These are phyloP conservation scores for Microctonus brassicae DNA, from an alignment of 2,888 invertebrate species.

Conservation along the genomic window DNA sequence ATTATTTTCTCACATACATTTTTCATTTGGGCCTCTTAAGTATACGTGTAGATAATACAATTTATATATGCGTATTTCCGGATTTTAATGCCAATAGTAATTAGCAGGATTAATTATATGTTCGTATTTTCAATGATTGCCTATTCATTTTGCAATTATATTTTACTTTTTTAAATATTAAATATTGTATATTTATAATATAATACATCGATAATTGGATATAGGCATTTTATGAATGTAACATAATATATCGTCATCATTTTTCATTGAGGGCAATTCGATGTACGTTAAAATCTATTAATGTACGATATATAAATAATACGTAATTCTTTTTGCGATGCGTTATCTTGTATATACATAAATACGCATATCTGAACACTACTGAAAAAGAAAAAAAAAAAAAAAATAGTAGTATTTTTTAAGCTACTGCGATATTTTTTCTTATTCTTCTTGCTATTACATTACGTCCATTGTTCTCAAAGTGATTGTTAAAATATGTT, in stretches of 20 bases:
- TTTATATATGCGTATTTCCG: neutral
- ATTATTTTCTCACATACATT: neutral
- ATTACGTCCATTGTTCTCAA: slow-evolving; percentile 53
- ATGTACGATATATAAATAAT: slow-evolving; percentile 59
- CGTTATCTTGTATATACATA: slow-evolving; percentile 66
- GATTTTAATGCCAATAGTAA: neutral
- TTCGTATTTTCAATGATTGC: slow-evolving; percentile 9
- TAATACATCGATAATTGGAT: slow-evolving; percentile 23
- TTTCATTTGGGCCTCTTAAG: neutral
- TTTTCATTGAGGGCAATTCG: slow-evolving; percentile 48
- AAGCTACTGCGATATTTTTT: slow-evolving; percentile 59
- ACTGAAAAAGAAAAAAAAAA: slow-evolving; percentile 62
- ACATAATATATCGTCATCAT: slow-evolving; percentile 28
- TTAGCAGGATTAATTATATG: neutral
- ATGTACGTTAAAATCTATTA: slow-evolving; percentile 54
- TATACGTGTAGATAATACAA: slow-evolving; percentile 1
- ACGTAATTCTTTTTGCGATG: slow-evolving; percentile 62
- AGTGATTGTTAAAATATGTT: slow-evolving; percentile 65
- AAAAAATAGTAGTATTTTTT: too few species aligned
- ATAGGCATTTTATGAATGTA: slow-evolving; percentile 23
- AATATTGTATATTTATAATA: slow-evolving; percentile 18
- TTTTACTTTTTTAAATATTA: neutral
- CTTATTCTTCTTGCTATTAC: slow-evolving; percentile 51
- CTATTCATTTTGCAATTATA: neutral
- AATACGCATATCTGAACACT: slow-evolving; percentile 57